phyloP scores from a whole-genome alignment of 2,113 vertebrate genomes.

The Cebidichthys violaceus region DNA sequence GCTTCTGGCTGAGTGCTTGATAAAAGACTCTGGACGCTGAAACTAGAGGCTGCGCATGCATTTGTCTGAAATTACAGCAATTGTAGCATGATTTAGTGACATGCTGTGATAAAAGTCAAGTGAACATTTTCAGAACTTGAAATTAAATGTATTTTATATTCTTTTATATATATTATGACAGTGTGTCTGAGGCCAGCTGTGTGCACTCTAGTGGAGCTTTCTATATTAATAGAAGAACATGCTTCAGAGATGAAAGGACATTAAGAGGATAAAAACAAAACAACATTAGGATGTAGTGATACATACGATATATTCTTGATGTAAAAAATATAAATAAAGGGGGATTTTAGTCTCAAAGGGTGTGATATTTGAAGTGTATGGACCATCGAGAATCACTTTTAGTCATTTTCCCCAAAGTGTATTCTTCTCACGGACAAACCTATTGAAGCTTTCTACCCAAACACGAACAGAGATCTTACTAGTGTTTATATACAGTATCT shows the following conservation, averaged over 20 bases:
- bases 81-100: slow-evolving; percentile 5
- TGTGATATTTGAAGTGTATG: neutral
- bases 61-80: slow-evolving; percentile 14
- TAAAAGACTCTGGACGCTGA: slow-evolving; percentile 11
- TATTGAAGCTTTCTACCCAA: neutral
- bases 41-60: neutral
- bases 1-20: neutral
- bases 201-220: neutral
- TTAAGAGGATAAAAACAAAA: neutral
- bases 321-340: neutral
- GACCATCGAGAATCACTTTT: neutral
- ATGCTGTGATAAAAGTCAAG: slow-evolving; percentile 10
- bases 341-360: neutral
- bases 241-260: neutral
- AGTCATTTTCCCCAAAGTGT: neutral
- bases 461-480: neutral
- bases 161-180: slow-evolving; percentile 1
- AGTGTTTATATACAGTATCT: neutral
- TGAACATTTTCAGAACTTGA: neutral
- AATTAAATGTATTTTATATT: neutral
- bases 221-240: slow-evolving; percentile 8
- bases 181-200: neutral
- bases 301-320: neutral
- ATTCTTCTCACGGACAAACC: neutral
- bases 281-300: neutral